Evolutionary conservation across 1,140 invertebrate genomes (phyloP), one percentile per base, ranked within the genome.

Genomic region (Intoshia linei): DNA sequence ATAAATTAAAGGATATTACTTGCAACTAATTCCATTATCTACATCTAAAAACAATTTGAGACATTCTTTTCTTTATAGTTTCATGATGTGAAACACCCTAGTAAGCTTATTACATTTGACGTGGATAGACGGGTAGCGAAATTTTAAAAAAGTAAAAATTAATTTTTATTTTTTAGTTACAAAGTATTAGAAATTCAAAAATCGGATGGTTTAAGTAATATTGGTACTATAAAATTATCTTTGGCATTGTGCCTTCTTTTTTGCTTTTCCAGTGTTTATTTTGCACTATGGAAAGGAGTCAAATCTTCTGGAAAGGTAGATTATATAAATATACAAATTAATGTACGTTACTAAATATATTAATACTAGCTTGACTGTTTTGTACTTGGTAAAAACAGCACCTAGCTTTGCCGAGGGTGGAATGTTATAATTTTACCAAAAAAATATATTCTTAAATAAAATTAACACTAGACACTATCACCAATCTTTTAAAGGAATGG

Each of bases 281-380:
- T 63, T 30, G 54, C 57, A 34, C 43, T 64, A 18, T 61, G 57
- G 50, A 62, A 62, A 49, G 62, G 62, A 11, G 60, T 64, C 4
- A 59, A 63, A 45, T 60, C 56, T 41, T 61, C 59, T 4, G 62
- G 62, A 36, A 63, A 63, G 52, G 61, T 63, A 47, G 34, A 36
- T n/a, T 10, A 25, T 10, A 25, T 7, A 7, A n/a, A n/a, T n/a
- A n/a, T n/a, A n/a, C n/a, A n/a, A n/a, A n/a, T n/a, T n/a, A n/a
- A n/a, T n/a, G n/a, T n/a, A n/a, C n/a, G n/a, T n/a, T n/a, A n/a
- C n/a, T n/a, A n/a, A n/a, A n/a, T n/a, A n/a, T n/a, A n/a, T n/a
- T n/a, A n/a, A n/a, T n/a, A n/a, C n/a, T n/a, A n/a, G n/a, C n/a
- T n/a, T n/a, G n/a, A n/a, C n/a, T n/a, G n/a, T n/a, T n/a, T n/a